Percentiles rank a stretch among this genome's conserved stretches.
Conservation (phyloP, 2,888 invertebrate genomes). For the Morpho achilles region DNA sequence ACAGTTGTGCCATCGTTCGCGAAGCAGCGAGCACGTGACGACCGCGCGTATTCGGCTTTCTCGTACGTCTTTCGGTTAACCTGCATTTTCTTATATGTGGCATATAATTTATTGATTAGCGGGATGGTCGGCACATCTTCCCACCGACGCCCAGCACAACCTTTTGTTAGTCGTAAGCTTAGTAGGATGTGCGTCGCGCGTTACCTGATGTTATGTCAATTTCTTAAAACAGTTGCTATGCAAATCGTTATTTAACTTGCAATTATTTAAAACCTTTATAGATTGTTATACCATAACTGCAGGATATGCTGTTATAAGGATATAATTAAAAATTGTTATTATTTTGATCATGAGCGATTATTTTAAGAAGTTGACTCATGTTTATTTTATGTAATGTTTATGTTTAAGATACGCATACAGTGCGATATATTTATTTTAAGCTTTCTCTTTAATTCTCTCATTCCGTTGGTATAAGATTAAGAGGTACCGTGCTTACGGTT, state of each 20-base stretch:
- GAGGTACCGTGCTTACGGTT: conserved; percentile 25
- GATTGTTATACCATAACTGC: conserved; percentile 9
- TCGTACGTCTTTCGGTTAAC: conserved; percentile 27
- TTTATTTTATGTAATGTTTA: conserved; percentile 47
- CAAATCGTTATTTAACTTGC: conserved; percentile 10
- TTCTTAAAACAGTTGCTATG: conserved; percentile 41
- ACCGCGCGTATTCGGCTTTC: conserved; percentile 18
- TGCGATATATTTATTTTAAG: conserved; percentile 42
- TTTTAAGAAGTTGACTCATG: conserved; percentile 37
- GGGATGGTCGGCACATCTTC: conserved; percentile 61
- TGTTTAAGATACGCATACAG: conserved; percentile 31
- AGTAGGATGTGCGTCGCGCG: conserved; percentile 65
- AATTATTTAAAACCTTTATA: conserved; percentile 4
- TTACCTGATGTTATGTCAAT: conserved; percentile 61
- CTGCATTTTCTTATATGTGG: conserved; percentile 61
- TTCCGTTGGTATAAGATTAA: conserved; percentile 48
- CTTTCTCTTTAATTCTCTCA: conserved; percentile 58
- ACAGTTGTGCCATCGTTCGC: conserved; percentile 59
- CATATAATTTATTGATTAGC: conserved; percentile 62
- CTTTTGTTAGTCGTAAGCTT: conserved; percentile 53
- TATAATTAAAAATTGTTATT: conserved; percentile 8
- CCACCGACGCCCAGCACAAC: conserved; percentile 72
- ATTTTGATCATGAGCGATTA: conserved; percentile 32
- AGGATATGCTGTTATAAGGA: conserved; percentile 6
- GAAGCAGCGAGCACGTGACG: conserved; percentile 30